Percentiles rank a stretch among this genome's conserved stretches.
These are phyloP conservation scores for Pandemis corylana DNA, from an alignment of 2,888 invertebrate species.

Conservation along the genomic window DNA sequence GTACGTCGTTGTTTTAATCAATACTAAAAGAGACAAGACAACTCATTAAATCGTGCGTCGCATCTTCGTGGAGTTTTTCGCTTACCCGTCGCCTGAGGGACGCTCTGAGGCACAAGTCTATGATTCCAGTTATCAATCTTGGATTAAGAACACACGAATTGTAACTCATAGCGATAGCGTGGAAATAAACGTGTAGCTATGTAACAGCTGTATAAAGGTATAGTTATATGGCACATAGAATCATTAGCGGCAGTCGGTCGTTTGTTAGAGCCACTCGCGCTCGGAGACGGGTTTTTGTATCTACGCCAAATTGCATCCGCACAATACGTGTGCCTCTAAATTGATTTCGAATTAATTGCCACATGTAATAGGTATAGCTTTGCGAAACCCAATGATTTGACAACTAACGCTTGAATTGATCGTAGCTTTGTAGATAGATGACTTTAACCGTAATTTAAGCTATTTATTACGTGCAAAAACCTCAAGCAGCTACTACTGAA, in stretches of 20 bases:
- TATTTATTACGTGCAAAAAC: too few species aligned
- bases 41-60: slow-evolving; percentile 8
- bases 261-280: slow-evolving; percentile 80
- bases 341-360: slow-evolving; percentile 81
- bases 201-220: slow-evolving; percentile 41
- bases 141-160: slow-evolving; percentile 37
- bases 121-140: slow-evolving; percentile 23
- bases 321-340: slow-evolving; percentile 78
- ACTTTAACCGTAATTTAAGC: too few species aligned
- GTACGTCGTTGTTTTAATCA: slow-evolving; percentile 8
- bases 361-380: slow-evolving; percentile 47
- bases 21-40: background rate
- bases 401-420: background rate
- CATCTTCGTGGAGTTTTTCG: background rate
- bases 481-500: too few species aligned
- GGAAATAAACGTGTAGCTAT: slow-evolving; percentile 43
- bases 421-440: too few species aligned
- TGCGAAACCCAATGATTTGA: slow-evolving; percentile 7
- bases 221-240: slow-evolving; percentile 65
- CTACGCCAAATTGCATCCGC: slow-evolving; percentile 82
- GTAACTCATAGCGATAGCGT: slow-evolving; percentile 42
- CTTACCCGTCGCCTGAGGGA: background rate
- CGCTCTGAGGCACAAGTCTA: background rate
- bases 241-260: slow-evolving; percentile 83
- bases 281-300: slow-evolving; percentile 81